A percentile compares a stretch with the other conserved stretches of the same genome.
phyloP scores from a whole-genome alignment of 1,140 invertebrate species.

The Agrypnia vestita region DNA sequence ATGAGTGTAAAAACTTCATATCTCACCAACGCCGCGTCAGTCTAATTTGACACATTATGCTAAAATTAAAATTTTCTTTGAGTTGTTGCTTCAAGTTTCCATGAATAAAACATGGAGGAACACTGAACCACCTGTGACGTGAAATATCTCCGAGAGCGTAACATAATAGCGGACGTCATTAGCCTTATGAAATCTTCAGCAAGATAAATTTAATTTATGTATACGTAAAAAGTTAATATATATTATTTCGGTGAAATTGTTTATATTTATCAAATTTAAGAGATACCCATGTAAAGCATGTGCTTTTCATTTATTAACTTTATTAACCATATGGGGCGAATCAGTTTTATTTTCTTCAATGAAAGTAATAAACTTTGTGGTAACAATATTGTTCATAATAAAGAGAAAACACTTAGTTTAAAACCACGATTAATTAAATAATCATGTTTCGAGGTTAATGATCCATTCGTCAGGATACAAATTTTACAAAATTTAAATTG shows the following conservation, averaged over 20 bases:
- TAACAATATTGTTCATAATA: too few relatives aligned
- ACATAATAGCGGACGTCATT: constrained; percentile 33
- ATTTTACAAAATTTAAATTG: too few relatives aligned
- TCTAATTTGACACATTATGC: background rate
- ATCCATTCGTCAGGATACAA: too few relatives aligned
- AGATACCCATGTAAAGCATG: too few relatives aligned
- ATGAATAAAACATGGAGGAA: constrained; percentile 21
- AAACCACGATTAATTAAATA: too few relatives aligned
- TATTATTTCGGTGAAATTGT: constrained; percentile 1
- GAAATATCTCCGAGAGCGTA: background rate
- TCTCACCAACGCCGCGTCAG: background rate
- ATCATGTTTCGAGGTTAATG: too few relatives aligned
- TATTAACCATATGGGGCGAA: too few relatives aligned
- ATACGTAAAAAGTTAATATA: constrained; percentile 4
- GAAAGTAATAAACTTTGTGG: too few relatives aligned
- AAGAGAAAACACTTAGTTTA: too few relatives aligned
- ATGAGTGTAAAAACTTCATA: background rate
- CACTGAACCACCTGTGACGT: constrained; percentile 21
- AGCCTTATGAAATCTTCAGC: constrained; percentile 37
- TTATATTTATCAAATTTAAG: background rate
- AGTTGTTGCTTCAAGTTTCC: background rate
- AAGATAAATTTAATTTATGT: constrained; percentile 34
- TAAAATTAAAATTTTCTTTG: constrained; percentile 16
- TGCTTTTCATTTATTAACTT: too few relatives aligned
- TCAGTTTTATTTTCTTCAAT: constrained; percentile 1